Conservation (phyloP, 2,797 vertebrate species). For the Hirundo rustica region DNA sequence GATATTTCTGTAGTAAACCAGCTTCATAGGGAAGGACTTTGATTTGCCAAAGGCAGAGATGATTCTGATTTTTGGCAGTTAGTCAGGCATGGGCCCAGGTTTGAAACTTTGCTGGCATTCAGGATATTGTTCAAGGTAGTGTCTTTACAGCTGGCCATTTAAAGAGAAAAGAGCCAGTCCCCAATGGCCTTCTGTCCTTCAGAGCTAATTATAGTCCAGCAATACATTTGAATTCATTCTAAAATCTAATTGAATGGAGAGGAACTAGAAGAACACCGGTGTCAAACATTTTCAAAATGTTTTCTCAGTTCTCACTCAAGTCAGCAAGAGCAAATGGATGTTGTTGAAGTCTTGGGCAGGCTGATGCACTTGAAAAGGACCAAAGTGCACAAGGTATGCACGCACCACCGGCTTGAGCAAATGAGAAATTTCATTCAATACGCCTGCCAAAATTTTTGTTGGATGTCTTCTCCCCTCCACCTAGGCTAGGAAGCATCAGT, state of each 20-base stretch:
- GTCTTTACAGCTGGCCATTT: neutral
- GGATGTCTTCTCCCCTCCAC: neutral
- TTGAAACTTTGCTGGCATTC: neutral
- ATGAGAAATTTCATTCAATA: neutral
- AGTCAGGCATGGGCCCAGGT: neutral
- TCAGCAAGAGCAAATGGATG: neutral
- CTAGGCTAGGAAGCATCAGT: neutral
- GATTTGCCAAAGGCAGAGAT: neutral
- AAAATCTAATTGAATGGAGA: slow-evolving; percentile 30
- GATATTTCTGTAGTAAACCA: neutral
- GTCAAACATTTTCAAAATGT: neutral
- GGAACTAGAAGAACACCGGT: neutral
- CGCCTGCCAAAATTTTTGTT: neutral
- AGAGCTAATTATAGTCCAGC: neutral
- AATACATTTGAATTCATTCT: slow-evolving; percentile 12
- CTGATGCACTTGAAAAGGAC: neutral
- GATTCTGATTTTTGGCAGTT: neutral
- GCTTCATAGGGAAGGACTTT: neutral
- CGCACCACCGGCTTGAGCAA: accelerated
- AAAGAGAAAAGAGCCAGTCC: neutral
- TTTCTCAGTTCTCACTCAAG: neutral
- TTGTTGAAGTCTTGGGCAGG: neutral
- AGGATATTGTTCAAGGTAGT: neutral
- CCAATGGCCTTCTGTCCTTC: neutral
- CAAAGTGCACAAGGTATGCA: neutral